Conservation (phyloP, 1,140 invertebrate species). For the Tribolium castaneum region DNA sequence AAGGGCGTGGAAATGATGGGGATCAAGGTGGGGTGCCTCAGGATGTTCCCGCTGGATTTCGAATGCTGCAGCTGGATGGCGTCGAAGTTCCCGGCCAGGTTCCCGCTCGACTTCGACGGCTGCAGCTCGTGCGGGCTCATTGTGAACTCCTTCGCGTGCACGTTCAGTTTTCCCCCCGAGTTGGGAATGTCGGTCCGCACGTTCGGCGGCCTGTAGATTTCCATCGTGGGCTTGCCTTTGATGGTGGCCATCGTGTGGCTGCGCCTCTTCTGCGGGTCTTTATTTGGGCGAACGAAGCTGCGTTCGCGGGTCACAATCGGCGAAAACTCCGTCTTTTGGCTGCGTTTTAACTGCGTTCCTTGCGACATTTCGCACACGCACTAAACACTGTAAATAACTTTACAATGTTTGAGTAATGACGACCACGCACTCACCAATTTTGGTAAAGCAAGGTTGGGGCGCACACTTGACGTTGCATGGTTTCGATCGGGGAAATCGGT, state of each 20-base stretch:
- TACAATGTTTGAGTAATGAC: constrained; percentile 51
- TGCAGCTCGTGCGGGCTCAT: constrained; percentile 76
- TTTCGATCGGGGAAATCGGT: constrained; percentile 1
- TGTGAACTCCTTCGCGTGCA: constrained; percentile 87
- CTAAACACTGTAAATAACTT: constrained; percentile 45
- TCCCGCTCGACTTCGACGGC: constrained; percentile 72
- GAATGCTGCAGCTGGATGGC: constrained; percentile 68
- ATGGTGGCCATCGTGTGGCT: constrained; percentile 69
- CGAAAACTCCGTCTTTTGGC: constrained; percentile 60
- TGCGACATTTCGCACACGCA: constrained; percentile 42
- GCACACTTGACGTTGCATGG: constrained; percentile 29
- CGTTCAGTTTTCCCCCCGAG: constrained; percentile 74
- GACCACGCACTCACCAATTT: constrained; percentile 59
- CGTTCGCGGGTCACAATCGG: constrained; percentile 56
- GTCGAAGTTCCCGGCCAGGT: constrained; percentile 67
- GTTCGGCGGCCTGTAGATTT: constrained; percentile 90
- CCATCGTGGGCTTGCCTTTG: constrained; percentile 82
- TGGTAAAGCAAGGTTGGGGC: constrained; percentile 55
- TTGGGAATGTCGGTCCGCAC: constrained; percentile 63
- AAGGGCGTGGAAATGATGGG: constrained; percentile 59
- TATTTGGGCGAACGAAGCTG: constrained; percentile 59
- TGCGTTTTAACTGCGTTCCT: constrained; percentile 56
- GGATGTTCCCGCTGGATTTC: constrained; percentile 73
- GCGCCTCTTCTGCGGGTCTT: constrained; percentile 64
- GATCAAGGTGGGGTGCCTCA: constrained; percentile 63